Base-by-base conservation (phyloP, 2,888 invertebrate genomes). In the Erannis defoliaria region DNA sequence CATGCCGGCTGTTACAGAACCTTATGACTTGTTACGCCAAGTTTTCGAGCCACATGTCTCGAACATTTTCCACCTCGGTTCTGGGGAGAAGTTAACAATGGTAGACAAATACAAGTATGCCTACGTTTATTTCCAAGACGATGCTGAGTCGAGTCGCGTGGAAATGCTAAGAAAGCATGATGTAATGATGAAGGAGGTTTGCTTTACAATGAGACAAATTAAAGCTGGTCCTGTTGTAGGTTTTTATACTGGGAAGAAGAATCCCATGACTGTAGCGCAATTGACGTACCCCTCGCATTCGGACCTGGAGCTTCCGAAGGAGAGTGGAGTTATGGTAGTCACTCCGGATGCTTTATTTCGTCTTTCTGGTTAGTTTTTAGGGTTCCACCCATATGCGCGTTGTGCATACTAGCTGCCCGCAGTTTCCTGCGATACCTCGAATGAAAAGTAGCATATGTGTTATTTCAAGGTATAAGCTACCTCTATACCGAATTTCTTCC, bases 231-330 rank as follows among this genome's bases (percentile, higher is more conserved):
- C 85, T 0, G 60, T 89, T 0, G 14, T 89, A 0, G 86, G 78
- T 0, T 85, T 85, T 65, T 90, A 90, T 55, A 89, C 90, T 0
- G 90, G 90, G 0, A 89, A 80, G 55, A 5, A 49, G 0, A 90
- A 90, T 55, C 83, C 86, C 0, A 65, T 85, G 0, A 31, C 53
- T 0, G 43, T 79, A 0, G 64, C 77, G 0, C 75, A 72, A 8
- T 4, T 74, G 1, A 67, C 67, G 4, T 46, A 46, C 6, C 71
- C 70, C 18, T 35, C 69, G 0, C 67, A 75, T 0, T 49, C 73
- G 0, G 35, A 35, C 14, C 14, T 51, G 0, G 0, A 3, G 8
- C 1, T 9, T 10, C 1, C 6, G 0, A 62, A 33, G 6, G 64
- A 71, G 33, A 61, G 70, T 5, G 82, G 82, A 0, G 74, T 84